phyloP scores from a whole-genome alignment of 1,140 invertebrate species.

The Drosophila parvula region DNA sequence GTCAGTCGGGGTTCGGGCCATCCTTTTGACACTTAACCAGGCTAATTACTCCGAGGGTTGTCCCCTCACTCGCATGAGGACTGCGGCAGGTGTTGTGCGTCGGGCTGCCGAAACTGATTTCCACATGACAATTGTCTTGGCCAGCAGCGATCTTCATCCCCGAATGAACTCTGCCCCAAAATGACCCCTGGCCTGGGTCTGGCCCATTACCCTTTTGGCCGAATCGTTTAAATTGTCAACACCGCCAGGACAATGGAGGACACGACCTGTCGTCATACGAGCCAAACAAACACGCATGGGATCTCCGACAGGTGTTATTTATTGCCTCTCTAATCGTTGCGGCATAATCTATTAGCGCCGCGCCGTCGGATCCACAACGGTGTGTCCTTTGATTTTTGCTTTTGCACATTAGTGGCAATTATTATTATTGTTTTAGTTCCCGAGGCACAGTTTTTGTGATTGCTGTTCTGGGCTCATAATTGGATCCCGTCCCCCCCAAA shows the following conservation, averaged over 20 bases:
- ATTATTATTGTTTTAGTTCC: conserved; percentile 78
- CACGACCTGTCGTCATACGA: conserved; percentile 46
- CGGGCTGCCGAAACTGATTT: conserved; percentile 21
- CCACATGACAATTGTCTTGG: conserved; percentile 5
- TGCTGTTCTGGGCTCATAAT: conserved; percentile 42
- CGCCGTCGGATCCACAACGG: conserved; percentile 36
- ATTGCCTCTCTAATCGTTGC: conserved; percentile 82
- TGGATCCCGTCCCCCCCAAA: conserved; percentile 15
- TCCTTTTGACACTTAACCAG: conserved; percentile 78
- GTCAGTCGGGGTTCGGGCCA: conserved; percentile 37
- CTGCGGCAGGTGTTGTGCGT: conserved; percentile 52
- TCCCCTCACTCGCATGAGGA: conserved; percentile 7
- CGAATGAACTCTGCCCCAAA: conserved; percentile 10
- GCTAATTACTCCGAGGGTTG: conserved; percentile 59
- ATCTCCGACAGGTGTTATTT: conserved; percentile 76
- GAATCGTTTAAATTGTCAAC: conserved; percentile 77
- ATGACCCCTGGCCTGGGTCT: conserved; percentile 35
- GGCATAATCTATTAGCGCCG: conserved; percentile 82
- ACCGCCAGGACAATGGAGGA: conserved; percentile 59
- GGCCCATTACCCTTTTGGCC: conserved; percentile 61
- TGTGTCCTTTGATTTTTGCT: conserved; percentile 47
- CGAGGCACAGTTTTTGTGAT: conserved; percentile 56
- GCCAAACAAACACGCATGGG: conserved; percentile 69
- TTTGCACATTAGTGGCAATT: conserved; percentile 77
- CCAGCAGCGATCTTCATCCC: conserved; percentile 36